Percentiles rank a stretch among this genome's conserved stretches.
Conservation (phyloP, 2,888 invertebrate genomes). For the Drosophila niveifrons region DNA sequence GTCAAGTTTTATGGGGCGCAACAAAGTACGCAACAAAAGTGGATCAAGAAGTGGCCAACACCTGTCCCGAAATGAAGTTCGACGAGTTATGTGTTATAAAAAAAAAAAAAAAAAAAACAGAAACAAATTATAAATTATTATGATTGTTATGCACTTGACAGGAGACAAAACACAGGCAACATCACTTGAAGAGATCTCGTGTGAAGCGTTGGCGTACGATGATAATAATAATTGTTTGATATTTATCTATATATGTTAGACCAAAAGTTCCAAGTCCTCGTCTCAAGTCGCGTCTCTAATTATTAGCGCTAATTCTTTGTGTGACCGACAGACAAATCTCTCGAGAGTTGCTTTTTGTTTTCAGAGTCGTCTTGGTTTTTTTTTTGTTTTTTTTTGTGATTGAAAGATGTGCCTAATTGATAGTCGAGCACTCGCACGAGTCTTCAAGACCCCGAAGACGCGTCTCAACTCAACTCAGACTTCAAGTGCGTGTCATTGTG, state of each 20-base stretch:
- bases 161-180: conserved; percentile 47
- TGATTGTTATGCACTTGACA: conserved; percentile 73
- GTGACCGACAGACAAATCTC: conserved; percentile 49
- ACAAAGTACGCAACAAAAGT: conserved; percentile 36
- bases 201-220: conserved; percentile 68
- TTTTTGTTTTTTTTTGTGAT: conserved; percentile 55
- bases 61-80: conserved; percentile 48
- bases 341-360: conserved; percentile 35
- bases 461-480: conserved; percentile 14
- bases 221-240: conserved; percentile 68
- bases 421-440: conserved; percentile 73
- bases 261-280: conserved; percentile 31
- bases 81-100: conserved; percentile 25
- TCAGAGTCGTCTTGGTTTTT: conserved; percentile 3
- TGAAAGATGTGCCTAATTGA: conserved; percentile 82
- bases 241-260: conserved; percentile 59
- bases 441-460: conserved; percentile 33
- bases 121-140: conserved; percentile 44
- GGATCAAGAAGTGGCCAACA: conserved; percentile 35
- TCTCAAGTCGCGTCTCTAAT: conserved; percentile 57
- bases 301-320: conserved; percentile 76
- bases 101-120: conserved; percentile 43
- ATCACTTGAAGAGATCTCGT: conserved; percentile 25
- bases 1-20: conserved; percentile 61
- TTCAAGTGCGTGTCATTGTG: conserved; percentile 80